Conservation (phyloP, 2,113 vertebrate species). For the Psittacula cyanocephala region DNA sequence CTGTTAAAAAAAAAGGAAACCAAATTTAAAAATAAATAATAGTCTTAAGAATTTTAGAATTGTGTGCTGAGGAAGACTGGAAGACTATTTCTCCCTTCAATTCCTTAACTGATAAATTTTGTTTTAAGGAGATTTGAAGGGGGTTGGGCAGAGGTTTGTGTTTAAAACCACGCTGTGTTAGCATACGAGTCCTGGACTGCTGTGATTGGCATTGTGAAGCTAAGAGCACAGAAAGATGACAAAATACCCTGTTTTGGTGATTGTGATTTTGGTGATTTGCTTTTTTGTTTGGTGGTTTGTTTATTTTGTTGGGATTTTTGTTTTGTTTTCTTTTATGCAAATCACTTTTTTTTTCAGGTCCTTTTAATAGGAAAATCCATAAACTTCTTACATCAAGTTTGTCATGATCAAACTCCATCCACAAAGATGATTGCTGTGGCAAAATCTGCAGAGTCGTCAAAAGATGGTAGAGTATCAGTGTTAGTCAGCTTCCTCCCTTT, state of each 20-base stretch:
- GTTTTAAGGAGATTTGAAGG: background rate
- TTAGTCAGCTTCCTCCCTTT: background rate
- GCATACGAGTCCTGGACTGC: background rate
- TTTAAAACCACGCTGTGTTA: background rate
- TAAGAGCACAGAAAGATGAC: background rate
- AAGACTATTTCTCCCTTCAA: background rate
- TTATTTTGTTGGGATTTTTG: background rate
- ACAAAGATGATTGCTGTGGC: constrained; percentile 86
- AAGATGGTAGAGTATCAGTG: constrained; percentile 80
- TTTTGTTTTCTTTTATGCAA: background rate
- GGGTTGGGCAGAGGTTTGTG: background rate
- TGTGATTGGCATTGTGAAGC: background rate
- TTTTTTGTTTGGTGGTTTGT: background rate
- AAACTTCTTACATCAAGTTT: constrained; percentile 98
- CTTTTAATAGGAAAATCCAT: constrained; percentile 98
- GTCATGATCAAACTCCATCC: constrained; percentile 91
- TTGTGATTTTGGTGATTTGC: background rate
- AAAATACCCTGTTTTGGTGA: background rate
- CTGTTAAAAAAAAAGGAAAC: background rate
- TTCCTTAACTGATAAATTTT: background rate
- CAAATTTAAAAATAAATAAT: background rate
- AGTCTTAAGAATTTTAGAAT: background rate
- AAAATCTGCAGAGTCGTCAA: constrained; percentile 86
- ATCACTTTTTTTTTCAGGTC: constrained; percentile 73
- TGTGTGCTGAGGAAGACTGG: background rate